These are phyloP conservation scores for Eilema caniola DNA, from an alignment of 2,888 invertebrate species.

Conservation along the genomic window DNA sequence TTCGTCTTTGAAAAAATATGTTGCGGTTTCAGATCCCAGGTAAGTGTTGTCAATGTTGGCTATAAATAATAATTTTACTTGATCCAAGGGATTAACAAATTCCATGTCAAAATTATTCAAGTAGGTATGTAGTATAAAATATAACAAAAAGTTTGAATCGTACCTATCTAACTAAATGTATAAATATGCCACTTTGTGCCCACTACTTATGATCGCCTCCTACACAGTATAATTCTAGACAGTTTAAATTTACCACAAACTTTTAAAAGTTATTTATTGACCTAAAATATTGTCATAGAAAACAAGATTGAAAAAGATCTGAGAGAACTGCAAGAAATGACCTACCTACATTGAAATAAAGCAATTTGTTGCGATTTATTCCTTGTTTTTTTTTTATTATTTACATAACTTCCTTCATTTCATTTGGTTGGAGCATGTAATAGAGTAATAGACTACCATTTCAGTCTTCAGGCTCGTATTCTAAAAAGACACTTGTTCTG, in stretches of 20 bases:
- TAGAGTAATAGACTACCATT: too few relatives aligned
- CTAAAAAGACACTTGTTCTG: too few relatives aligned
- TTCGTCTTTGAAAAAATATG: not conserved
- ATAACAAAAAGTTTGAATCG: too few relatives aligned
- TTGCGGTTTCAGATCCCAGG: not conserved
- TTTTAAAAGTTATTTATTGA: not conserved
- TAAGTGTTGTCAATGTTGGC: not conserved
- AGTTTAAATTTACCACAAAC: not conserved
- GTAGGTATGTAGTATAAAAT: not conserved
- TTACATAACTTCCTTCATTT: not conserved
- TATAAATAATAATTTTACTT: not conserved
- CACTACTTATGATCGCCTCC: not conserved
- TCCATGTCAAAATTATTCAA: not conserved
- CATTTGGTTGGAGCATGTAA: not conserved
- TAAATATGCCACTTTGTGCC: not conserved
- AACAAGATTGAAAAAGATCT: not conserved
- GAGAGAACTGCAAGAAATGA: not conserved
- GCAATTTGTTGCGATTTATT: not conserved
- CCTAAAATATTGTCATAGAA: not conserved
- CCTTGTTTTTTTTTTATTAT: not conserved
- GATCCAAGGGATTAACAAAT: not conserved
- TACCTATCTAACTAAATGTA: not conserved
- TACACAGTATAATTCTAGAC: not conserved
- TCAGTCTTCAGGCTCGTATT: too few relatives aligned
- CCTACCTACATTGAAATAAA: too few relatives aligned